phyloP scores from a whole-genome alignment of 2,797 vertebrate genomes.

The Spea hammondii region DNA sequence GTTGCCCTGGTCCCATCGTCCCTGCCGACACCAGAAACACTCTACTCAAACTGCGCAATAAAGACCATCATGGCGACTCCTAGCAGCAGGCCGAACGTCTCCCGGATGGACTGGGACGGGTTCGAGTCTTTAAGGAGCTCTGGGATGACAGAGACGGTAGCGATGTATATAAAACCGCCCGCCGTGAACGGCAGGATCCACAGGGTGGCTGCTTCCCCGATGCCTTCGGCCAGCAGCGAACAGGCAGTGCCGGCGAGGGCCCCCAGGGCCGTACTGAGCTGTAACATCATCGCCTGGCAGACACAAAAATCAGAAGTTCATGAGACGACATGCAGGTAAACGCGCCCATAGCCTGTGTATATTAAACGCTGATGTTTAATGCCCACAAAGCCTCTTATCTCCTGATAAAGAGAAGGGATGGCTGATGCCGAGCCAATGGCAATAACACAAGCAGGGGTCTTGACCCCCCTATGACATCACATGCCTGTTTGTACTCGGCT shows the following conservation, averaged over 20 bases:
- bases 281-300: conserved; percentile 85
- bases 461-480: no score
- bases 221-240: conserved; percentile 83
- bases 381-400: no score
- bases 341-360: no score
- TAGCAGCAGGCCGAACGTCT: conserved; percentile 80
- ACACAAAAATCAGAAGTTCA: background rate
- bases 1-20: background rate
- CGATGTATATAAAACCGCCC: conserved; percentile 89
- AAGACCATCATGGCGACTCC: conserved; percentile 89
- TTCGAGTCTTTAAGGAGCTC: conserved; percentile 82
- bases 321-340: no score
- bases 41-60: conserved; percentile 87
- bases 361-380: no score
- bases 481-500: no score
- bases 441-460: no score
- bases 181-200: conserved; percentile 91
- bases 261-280: conserved; percentile 84
- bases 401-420: no score
- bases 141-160: conserved; percentile 85
- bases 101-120: conserved; percentile 79
- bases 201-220: conserved; percentile 76
- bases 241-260: conserved; percentile 84
- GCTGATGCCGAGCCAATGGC: no score
- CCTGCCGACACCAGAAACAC: background rate